Conservation (phyloP, 2,113 vertebrate genomes). For the Dascyllus trimaculatus region DNA sequence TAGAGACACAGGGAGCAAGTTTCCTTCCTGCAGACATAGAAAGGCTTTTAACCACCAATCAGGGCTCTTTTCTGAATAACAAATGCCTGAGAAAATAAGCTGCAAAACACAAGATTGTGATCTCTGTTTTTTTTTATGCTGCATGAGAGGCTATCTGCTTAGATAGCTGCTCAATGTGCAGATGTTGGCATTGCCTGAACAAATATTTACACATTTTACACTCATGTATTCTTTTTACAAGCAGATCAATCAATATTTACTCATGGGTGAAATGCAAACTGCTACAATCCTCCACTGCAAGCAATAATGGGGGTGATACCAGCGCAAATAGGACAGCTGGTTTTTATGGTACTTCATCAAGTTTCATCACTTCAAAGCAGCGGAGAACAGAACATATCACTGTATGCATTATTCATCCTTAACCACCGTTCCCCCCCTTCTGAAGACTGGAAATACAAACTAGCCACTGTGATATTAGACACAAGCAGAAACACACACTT, state of each 20-base stretch:
- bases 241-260: slow-evolving; percentile 82
- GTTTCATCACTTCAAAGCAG: slow-evolving; percentile 48
- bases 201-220: slow-evolving; percentile 77
- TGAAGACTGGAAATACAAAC: slow-evolving; percentile 49
- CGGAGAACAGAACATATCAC: slow-evolving; percentile 37
- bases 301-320: slow-evolving; percentile 61
- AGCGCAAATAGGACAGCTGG: slow-evolving; percentile 49
- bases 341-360: slow-evolving; percentile 45
- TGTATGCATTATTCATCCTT: slow-evolving; percentile 58
- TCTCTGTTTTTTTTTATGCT: not conserved
- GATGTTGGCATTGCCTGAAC: slow-evolving; percentile 58
- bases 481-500: slow-evolving; percentile 35
- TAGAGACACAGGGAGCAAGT: slow-evolving; percentile 39
- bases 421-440: slow-evolving; percentile 36
- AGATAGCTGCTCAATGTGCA: slow-evolving; percentile 50
- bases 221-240: slow-evolving; percentile 77
- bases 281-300: slow-evolving; percentile 62
- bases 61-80: slow-evolving; percentile 20
- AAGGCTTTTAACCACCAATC: slow-evolving; percentile 60
- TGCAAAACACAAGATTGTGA: slow-evolving; percentile 42
- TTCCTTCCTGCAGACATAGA: slow-evolving; percentile 54
- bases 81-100: slow-evolving; percentile 38
- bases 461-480: slow-evolving; percentile 35
- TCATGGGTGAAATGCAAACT: slow-evolving; percentile 77
- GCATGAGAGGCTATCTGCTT: slow-evolving; percentile 36